A percentile compares a stretch with the other conserved stretches of the same genome.
Conservation (phyloP, 2,797 vertebrate species). For the Pipistrellus nathusii region DNA sequence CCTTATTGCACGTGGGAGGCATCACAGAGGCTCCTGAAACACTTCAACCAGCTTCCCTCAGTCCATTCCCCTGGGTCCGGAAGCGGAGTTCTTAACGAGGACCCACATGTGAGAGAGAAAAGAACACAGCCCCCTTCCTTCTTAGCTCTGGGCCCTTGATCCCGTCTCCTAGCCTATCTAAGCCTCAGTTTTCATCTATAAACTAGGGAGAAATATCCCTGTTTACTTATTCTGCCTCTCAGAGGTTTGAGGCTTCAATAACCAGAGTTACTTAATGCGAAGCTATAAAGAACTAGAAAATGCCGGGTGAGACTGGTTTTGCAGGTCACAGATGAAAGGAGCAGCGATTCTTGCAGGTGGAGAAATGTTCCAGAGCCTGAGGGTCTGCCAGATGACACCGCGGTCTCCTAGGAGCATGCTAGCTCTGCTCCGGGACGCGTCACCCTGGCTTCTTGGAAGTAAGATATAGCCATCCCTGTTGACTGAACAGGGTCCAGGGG, state of each 20-base stretch:
- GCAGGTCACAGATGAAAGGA: conserved; percentile 5
- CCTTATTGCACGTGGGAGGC: background rate
- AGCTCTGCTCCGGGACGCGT: conserved; percentile 67
- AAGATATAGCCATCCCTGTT: conserved; percentile 54
- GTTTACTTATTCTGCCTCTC: background rate
- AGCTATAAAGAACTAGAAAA: conserved; percentile 35
- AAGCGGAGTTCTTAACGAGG: background rate
- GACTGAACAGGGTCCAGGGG: conserved; percentile 79
- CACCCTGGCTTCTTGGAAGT: conserved; percentile 78
- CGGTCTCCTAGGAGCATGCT: conserved; percentile 47
- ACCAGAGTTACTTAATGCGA: conserved; percentile 45
- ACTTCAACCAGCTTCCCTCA: background rate
- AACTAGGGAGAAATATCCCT: conserved; percentile 2
- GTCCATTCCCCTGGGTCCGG: conserved; percentile 3
- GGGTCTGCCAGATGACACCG: conserved; percentile 41
- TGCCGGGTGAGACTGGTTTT: background rate
- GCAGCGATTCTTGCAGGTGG: conserved; percentile 56
- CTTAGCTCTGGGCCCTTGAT: background rate
- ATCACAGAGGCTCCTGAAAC: background rate
- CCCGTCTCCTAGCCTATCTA: background rate
- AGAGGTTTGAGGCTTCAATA: conserved; percentile 14
- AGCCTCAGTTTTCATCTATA: conserved; percentile 34
- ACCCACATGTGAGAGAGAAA: background rate
- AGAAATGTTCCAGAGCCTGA: conserved; percentile 3
- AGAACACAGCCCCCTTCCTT: background rate